Conservation (phyloP, 2,797 vertebrate genomes). For the Martes flavigula region DNA sequence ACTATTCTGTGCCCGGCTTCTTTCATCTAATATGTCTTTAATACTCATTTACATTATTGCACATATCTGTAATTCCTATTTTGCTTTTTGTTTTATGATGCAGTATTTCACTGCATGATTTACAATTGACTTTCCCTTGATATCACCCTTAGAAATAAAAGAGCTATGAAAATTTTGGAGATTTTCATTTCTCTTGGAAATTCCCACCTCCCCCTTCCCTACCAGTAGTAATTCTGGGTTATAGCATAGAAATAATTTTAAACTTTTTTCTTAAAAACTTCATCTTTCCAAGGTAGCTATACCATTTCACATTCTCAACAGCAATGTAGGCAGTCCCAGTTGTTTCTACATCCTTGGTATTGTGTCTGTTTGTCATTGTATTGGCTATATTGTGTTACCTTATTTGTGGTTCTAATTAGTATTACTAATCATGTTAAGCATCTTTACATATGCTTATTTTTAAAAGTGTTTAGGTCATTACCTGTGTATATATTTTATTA, state of each 20-base stretch:
- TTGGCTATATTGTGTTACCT: not conserved
- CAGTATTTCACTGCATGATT: not conserved
- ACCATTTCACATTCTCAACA: not conserved
- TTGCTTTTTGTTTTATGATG: not conserved
- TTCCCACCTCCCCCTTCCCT: not conserved
- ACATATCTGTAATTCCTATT: not conserved
- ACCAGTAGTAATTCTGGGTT: not conserved
- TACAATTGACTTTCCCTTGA: not conserved
- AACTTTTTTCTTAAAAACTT: not conserved
- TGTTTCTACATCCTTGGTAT: no score
- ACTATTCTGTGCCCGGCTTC: not conserved
- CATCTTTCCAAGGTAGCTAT: not conserved
- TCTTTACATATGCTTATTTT: not conserved
- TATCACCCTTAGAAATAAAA: not conserved
- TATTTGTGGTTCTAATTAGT: not conserved
- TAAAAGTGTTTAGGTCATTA: not conserved
- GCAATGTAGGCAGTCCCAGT: not conserved
- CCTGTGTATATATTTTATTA: not conserved
- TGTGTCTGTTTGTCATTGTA: not conserved
- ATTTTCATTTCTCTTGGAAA: not conserved
- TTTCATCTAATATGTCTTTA: not conserved
- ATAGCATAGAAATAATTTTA: not conserved
- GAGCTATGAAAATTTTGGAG: not conserved
- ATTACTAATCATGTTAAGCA: not conserved
- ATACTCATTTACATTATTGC: not conserved